Evolutionary conservation across 2,888 invertebrate genomes (phyloP).

Genomic region (Sacculina carcini): DNA sequence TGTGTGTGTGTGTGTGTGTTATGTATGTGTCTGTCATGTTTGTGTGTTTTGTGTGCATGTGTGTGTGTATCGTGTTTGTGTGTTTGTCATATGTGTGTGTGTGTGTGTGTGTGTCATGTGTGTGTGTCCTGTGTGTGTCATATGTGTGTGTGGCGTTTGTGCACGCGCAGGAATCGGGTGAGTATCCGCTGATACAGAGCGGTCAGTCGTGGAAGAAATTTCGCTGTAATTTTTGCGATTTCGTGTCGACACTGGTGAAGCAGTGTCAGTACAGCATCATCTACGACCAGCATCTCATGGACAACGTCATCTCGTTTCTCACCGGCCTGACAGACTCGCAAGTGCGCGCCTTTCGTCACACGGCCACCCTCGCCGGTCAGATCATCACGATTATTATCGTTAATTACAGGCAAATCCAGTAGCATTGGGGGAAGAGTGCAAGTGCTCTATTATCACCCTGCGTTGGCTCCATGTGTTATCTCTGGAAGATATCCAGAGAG

Average conservation of each 20-base stretch:
- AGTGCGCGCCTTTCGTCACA: constrained; percentile 70
- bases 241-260: constrained; percentile 80
- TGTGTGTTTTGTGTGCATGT: too few species aligned
- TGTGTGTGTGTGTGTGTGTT: too few species aligned
- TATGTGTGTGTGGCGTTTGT: too few species aligned
- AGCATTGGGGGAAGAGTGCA: too few species aligned
- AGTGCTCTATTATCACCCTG: too few species aligned
- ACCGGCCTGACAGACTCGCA: constrained; percentile 26
- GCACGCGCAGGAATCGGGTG: constrained; percentile 83
- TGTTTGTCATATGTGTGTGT: too few species aligned
- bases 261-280: constrained; percentile 98
- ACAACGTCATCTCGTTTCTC: constrained; percentile 85
- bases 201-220: constrained; percentile 96
- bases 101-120: constrained; percentile 5
- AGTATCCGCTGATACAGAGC: constrained; percentile 91
- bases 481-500: too few species aligned
- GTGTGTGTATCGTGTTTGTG: too few species aligned
- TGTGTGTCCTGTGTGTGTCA: constrained; percentile 8
- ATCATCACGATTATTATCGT: too few species aligned
- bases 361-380: constrained; percentile 64
- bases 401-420: too few species aligned
- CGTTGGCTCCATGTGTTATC: too few species aligned
- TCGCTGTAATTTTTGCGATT: constrained; percentile 80
- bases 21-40: too few species aligned
- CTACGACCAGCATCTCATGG: constrained; percentile 97